These are phyloP conservation scores for Linurgus olivaceus DNA, from an alignment of 2,797 vertebrate species.

Conservation along the genomic window DNA sequence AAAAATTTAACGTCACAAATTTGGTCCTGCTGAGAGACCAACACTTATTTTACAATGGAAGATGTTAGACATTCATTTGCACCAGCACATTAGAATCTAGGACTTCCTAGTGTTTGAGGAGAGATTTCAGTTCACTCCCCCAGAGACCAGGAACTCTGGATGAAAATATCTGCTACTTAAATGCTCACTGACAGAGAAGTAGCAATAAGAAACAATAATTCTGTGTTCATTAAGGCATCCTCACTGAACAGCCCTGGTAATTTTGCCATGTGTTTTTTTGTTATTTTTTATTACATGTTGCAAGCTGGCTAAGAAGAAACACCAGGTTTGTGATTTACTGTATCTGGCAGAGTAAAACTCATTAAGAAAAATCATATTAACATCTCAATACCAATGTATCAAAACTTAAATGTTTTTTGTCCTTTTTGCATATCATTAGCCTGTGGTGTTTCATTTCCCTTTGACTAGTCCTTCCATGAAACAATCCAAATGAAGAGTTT, in stretches of 20 bases:
- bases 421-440: conserved; percentile 62
- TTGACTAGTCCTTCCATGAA: conserved; percentile 48
- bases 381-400: conserved; percentile 72
- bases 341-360: conserved; percentile 11
- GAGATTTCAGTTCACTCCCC: neutral
- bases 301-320: conserved; percentile 68
- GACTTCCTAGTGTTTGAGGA: neutral
- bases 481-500: conserved; percentile 58
- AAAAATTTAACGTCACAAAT: neutral
- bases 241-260: conserved; percentile 60
- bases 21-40: neutral
- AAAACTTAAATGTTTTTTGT: conserved; percentile 72
- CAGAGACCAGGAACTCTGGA: neutral
- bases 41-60: neutral
- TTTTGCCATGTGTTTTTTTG: conserved; percentile 66
- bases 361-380: conserved; percentile 68
- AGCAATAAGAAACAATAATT: conserved; percentile 69
- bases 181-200: conserved; percentile 7
- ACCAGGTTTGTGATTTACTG: conserved; percentile 56
- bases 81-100: neutral
- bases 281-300: conserved; percentile 64
- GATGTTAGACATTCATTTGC: neutral
- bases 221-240: conserved; percentile 64
- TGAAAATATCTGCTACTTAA: conserved; percentile 9
- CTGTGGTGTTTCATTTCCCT: conserved; percentile 34